These are phyloP conservation scores for Acrocephalus kingi DNA, from an alignment of 2,113 vertebrate genomes.

Conservation along the genomic window DNA sequence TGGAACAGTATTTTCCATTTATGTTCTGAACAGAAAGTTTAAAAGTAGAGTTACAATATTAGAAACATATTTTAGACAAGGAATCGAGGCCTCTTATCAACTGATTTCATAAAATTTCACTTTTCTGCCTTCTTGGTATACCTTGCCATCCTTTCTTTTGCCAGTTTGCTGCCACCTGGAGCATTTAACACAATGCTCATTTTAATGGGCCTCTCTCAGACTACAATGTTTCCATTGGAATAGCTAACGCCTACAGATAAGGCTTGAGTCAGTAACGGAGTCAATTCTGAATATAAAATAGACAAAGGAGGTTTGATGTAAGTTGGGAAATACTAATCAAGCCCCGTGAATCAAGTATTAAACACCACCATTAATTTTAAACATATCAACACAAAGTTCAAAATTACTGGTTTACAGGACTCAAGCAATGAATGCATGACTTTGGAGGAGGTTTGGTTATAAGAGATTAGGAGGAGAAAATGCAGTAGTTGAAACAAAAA, in stretches of 20 bases:
- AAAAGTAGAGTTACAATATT: neutral
- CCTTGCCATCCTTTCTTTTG: neutral
- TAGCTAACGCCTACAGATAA: constrained; percentile 11
- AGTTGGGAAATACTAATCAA: constrained; percentile 50
- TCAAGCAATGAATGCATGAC: neutral
- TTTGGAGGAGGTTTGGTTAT: constrained; percentile 44
- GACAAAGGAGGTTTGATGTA: constrained; percentile 23
- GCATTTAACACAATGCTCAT: neutral
- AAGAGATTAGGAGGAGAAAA: neutral
- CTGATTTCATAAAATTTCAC: neutral
- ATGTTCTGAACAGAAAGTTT: neutral
- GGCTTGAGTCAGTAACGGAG: constrained; percentile 38
- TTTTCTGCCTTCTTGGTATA: neutral
- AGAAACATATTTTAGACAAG: neutral
- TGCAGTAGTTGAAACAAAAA: constrained; percentile 20
- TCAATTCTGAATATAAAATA: constrained; percentile 39
- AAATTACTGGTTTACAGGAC: constrained; percentile 31
- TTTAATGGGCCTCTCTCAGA: neutral
- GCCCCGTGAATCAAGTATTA: constrained; percentile 19
- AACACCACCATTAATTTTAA: constrained; percentile 26
- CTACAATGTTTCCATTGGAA: constrained; percentile 8
- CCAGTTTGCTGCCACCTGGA: neutral
- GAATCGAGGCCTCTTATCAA: neutral
- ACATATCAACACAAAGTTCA: constrained; percentile 25
- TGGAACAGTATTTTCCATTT: neutral